Conservation (phyloP, 2,113 vertebrate species). For the Thalassoma bifasciatum region DNA sequence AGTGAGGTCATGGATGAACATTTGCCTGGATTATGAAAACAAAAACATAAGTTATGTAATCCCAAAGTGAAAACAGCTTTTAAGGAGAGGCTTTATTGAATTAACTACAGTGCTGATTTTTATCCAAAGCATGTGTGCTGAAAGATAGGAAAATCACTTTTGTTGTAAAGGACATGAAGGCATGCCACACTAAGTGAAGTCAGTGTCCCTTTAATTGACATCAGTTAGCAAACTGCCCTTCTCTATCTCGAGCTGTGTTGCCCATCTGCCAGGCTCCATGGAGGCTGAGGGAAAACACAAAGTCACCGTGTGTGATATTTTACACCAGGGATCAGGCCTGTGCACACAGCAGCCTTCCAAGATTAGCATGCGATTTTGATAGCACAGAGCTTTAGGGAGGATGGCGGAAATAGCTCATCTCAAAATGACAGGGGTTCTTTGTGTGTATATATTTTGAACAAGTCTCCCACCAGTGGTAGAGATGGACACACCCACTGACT, state of each 20-base stretch:
- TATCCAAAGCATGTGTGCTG: constrained; percentile 5
- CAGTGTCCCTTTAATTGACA: constrained; percentile 61
- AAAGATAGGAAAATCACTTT: constrained; percentile 32
- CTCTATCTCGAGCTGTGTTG: constrained; percentile 31
- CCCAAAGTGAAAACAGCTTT: constrained; percentile 8
- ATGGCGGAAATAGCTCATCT: constrained; percentile 72
- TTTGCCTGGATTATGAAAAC: constrained; percentile 12
- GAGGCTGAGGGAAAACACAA: constrained; percentile 68
- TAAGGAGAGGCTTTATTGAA: neutral
- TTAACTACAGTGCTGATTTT: constrained; percentile 7
- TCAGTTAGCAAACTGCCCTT: constrained; percentile 34
- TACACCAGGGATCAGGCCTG: constrained; percentile 52
- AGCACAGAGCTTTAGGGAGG: constrained; percentile 59
- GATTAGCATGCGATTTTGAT: constrained; percentile 71
- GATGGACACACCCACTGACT: constrained; percentile 31
- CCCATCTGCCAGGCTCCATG: constrained; percentile 61
- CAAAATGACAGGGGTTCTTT: constrained; percentile 49
- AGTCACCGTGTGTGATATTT: constrained; percentile 71
- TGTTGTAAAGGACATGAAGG: constrained; percentile 42
- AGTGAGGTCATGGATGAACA: constrained; percentile 51
- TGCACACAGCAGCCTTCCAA: constrained; percentile 58
- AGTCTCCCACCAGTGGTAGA: constrained; percentile 22
- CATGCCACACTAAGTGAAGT: constrained; percentile 48
- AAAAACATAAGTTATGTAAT: constrained; percentile 26
- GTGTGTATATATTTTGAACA: constrained; percentile 53